Evolutionary conservation across 2,797 vertebrate species (phyloP).

Genomic region (Gallinago nigripennis): DNA sequence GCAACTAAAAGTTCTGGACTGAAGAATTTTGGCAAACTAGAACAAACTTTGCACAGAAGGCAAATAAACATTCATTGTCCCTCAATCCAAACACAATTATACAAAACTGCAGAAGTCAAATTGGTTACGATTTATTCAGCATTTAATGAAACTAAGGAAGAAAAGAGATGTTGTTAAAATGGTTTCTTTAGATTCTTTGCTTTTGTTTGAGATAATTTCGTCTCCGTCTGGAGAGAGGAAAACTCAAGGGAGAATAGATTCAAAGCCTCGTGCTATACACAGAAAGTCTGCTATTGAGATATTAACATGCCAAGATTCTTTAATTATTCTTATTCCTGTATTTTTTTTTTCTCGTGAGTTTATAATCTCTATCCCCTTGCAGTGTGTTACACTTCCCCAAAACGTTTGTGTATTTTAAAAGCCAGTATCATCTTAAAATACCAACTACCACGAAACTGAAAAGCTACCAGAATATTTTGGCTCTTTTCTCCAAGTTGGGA

Average conservation of each 20-base stretch:
- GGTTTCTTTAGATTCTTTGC: constrained; percentile 25
- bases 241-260: constrained; percentile 54
- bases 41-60: not conserved
- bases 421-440: constrained; percentile 64
- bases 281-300: constrained; percentile 54
- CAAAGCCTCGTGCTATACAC: constrained; percentile 40
- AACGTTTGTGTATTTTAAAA: constrained; percentile 63
- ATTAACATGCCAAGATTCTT: constrained; percentile 63
- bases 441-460: constrained; percentile 66
- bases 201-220: constrained; percentile 29
- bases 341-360: constrained; percentile 54
- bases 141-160: constrained; percentile 6
- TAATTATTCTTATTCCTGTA: constrained; percentile 67
- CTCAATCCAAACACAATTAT: not conserved
- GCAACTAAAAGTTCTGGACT: not conserved
- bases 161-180: constrained; percentile 1
- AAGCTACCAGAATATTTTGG: constrained; percentile 65
- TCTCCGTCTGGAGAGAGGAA: constrained; percentile 28
- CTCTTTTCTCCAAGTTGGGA: constrained; percentile 57
- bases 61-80: not conserved
- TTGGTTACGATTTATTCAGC: not conserved
- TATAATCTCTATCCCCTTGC: constrained; percentile 30
- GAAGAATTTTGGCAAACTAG: not conserved
- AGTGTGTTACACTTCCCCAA: not conserved
- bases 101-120: constrained; percentile 15